Evolutionary conservation across 2,888 invertebrate genomes (phyloP).

Genomic region (Carpatolechia fugitivella): DNA sequence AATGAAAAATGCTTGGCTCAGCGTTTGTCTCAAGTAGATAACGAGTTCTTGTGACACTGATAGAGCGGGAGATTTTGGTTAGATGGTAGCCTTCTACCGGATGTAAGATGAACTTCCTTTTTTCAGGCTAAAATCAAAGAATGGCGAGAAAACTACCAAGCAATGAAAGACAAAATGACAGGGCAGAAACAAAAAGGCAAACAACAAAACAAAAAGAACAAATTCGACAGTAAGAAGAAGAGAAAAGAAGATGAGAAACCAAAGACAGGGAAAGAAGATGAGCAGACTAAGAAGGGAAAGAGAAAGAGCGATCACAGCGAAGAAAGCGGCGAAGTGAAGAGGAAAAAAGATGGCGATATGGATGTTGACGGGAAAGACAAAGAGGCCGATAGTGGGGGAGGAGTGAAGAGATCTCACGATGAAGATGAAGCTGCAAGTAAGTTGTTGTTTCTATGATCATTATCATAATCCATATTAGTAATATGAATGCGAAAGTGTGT

Average conservation of each 20-base stretch:
- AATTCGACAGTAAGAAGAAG: conserved; percentile 48
- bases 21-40: too few relatives aligned
- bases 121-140: conserved; percentile 57
- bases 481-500: too few relatives aligned
- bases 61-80: too few relatives aligned
- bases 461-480: too few relatives aligned
- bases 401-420: conserved; percentile 53
- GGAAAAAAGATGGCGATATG: conserved; percentile 51
- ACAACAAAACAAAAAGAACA: conserved; percentile 51
- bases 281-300: conserved; percentile 26
- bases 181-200: conserved; percentile 59
- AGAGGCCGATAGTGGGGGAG: conserved; percentile 25
- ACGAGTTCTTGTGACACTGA: too few relatives aligned
- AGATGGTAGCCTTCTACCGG: too few relatives aligned
- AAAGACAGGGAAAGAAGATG: conserved; percentile 23
- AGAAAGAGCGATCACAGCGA: conserved; percentile 43
- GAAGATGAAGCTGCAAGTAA: conserved; percentile 31
- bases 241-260: conserved; percentile 43
- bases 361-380: conserved; percentile 36
- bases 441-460: too few relatives aligned
- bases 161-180: conserved; percentile 66
- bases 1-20: too few relatives aligned
- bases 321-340: conserved; percentile 48
- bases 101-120: background rate
- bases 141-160: conserved; percentile 66